Evolutionary conservation across 2,888 invertebrate species (phyloP).

Genomic region (Dryocosmus kuriphilus): DNA sequence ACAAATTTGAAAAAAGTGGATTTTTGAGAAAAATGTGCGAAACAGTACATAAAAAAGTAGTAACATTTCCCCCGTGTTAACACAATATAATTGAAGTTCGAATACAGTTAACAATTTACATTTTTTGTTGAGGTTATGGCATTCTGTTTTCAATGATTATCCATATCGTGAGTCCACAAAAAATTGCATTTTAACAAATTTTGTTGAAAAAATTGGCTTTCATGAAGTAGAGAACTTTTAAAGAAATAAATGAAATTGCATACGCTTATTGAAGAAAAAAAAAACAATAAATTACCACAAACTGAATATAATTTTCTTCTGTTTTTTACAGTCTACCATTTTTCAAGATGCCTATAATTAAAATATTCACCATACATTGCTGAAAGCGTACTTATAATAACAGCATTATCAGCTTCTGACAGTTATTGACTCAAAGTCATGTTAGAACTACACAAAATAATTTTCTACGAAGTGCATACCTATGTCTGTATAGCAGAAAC

Average conservation of each 20-base stretch:
- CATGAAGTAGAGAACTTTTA: no score
- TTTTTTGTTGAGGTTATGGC: no score
- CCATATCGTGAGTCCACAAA: no score
- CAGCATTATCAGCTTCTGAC: background rate
- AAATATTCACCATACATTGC: background rate
- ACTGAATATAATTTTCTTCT: background rate
- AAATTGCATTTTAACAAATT: no score
- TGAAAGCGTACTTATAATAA: background rate
- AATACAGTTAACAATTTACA: no score
- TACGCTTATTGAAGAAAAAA: background rate
- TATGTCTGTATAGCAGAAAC: background rate
- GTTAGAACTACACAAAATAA: background rate
- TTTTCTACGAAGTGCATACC: slow-evolving; percentile 1
- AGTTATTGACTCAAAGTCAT: background rate
- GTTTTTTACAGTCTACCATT: background rate
- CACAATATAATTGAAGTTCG: no score
- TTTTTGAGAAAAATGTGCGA: no score
- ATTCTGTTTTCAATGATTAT: no score
- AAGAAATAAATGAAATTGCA: background rate
- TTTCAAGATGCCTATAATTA: background rate
- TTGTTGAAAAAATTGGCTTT: no score
- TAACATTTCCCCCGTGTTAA: no score
- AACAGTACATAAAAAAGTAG: no score
- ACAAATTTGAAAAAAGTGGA: no score
- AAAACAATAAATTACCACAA: background rate